A percentile compares a stretch with the other conserved stretches of the same genome.
These are phyloP conservation scores for Noctilio leporinus DNA, from an alignment of 2,113 vertebrate species.

Conservation along the genomic window DNA sequence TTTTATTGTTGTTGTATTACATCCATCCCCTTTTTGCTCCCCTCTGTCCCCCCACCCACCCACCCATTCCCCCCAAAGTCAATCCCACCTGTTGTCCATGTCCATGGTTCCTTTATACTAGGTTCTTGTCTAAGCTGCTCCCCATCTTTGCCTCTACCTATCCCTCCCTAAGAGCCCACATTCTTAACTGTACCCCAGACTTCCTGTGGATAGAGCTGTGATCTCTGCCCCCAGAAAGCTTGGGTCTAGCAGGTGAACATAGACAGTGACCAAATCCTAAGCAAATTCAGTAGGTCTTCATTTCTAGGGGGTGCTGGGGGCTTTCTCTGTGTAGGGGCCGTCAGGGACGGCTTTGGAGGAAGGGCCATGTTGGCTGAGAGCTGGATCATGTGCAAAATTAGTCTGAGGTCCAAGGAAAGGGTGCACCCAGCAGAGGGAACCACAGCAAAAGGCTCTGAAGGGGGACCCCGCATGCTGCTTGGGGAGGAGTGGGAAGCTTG, in stretches of 20 bases:
- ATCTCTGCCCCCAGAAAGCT: not conserved
- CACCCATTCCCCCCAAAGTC: too few relatives aligned
- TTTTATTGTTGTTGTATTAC: too few relatives aligned
- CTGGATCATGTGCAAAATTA: not conserved
- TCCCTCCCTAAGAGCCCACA: not conserved
- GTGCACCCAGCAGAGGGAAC: not conserved
- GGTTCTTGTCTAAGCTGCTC: too few relatives aligned
- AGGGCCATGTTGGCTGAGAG: too few relatives aligned
- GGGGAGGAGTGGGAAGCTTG: fast-evolving
- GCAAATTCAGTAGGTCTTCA: not conserved
- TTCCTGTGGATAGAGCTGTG: not conserved
- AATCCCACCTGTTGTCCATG: too few relatives aligned
- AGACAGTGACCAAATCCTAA: not conserved
- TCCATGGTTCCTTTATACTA: too few relatives aligned
- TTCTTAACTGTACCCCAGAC: not conserved
- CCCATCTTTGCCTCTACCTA: too few relatives aligned
- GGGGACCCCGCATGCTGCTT: fast-evolving
- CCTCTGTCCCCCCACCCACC: too few relatives aligned
- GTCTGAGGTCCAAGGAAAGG: not conserved
- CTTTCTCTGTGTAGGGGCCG: not conserved
- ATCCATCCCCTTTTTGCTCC: too few relatives aligned
- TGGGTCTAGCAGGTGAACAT: not conserved
- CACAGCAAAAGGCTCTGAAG: fast-evolving
- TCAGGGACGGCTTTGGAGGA: not conserved
- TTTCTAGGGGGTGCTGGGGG: not conserved